A percentile compares a stretch with the other conserved stretches of the same genome.
Conservation (phyloP, 2,888 invertebrate genomes). For the Cheilosia vulpina region DNA sequence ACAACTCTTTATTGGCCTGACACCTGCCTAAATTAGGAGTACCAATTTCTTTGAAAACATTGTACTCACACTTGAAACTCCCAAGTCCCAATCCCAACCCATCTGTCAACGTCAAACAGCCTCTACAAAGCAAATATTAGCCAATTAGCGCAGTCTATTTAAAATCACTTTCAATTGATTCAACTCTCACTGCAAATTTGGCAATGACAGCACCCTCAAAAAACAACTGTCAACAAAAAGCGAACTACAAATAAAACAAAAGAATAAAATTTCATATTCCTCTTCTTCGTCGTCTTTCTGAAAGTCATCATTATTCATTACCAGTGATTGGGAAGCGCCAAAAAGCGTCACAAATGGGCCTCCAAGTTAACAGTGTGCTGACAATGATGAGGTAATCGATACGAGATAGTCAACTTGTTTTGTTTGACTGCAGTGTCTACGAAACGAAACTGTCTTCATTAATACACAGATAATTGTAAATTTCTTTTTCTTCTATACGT, state of each 20-base stretch:
- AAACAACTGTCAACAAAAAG: conserved; percentile 5
- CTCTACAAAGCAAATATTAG: conserved; percentile 37
- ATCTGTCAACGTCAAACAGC: conserved; percentile 17
- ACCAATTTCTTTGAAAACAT: not conserved
- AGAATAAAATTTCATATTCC: not conserved
- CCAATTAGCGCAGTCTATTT: conserved; percentile 51
- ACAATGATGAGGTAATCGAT: conserved; percentile 49
- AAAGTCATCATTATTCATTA: conserved; percentile 47
- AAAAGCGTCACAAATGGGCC: conserved; percentile 27
- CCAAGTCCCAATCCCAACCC: not conserved
- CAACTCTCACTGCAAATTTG: conserved; percentile 36
- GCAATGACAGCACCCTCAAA: conserved; percentile 47
- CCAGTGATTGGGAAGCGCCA: conserved; percentile 26
- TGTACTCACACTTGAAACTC: not conserved
- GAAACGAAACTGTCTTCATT: conserved; percentile 11
- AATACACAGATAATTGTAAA: not conserved
- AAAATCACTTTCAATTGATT: conserved; percentile 45
- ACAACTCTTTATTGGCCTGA: not conserved
- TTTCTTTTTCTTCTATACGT: not conserved
- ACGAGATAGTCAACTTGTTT: conserved; percentile 7
- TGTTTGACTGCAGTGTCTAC: not conserved
- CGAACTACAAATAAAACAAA: conserved; percentile 1
- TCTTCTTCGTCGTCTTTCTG: not conserved
- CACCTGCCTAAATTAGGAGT: not conserved
- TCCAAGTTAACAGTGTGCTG: conserved; percentile 16